Conservation (phyloP, 2,888 invertebrate genomes). For the Halictus quadricinctus region DNA sequence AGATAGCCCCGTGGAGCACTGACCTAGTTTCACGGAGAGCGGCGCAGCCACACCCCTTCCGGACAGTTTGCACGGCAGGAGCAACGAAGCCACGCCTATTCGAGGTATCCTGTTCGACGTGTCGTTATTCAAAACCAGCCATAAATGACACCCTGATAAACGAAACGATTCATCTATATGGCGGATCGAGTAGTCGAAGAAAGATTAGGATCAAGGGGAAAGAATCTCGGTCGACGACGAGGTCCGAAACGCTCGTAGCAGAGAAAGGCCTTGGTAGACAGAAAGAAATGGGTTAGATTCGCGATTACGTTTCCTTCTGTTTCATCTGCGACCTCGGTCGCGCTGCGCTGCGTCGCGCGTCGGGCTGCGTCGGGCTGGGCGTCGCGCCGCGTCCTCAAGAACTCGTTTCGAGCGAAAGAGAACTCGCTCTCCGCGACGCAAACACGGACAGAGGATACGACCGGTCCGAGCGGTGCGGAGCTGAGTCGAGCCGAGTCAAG, state of each 20-base stretch:
- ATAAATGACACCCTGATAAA: background rate
- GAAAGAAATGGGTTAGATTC: constrained; percentile 13
- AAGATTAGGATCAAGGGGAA: background rate
- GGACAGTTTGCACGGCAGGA: background rate
- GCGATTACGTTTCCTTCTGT: constrained; percentile 37
- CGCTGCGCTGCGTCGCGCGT: constrained; percentile 22
- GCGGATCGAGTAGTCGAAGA: background rate
- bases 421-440: constrained; percentile 54
- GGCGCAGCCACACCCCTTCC: background rate
- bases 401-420: constrained; percentile 68
- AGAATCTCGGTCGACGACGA: background rate
- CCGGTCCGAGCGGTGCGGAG: constrained; percentile 18
- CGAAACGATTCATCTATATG: background rate
- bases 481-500: background rate
- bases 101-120: background rate
- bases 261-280: background rate
- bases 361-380: constrained; percentile 31
- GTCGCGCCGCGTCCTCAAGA: constrained; percentile 59
- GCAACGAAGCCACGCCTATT: background rate
- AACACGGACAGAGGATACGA: constrained; percentile 45
- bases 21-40: background rate
- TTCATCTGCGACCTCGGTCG: constrained; percentile 56
- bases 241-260: background rate
- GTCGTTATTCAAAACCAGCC: background rate
- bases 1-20: background rate